Base-by-base conservation (phyloP, 2,888 invertebrate genomes). In the Limnephilus rhombicus region DNA sequence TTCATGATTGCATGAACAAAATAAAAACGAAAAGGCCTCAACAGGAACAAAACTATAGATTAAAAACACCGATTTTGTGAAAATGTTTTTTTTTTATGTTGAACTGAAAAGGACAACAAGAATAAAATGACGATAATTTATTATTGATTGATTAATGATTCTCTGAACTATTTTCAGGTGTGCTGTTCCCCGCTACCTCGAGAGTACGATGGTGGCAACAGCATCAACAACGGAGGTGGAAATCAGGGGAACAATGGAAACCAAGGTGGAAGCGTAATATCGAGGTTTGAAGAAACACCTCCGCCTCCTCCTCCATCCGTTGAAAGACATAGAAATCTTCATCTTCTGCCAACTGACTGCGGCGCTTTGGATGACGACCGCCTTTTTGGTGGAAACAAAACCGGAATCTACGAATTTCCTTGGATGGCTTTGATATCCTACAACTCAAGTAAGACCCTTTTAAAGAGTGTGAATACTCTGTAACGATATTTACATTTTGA, bases 401-500 rank as follows among this genome's bases (percentile, higher is more conserved):
- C 98, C 0, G 95, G 95, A 0, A 94, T 98, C 7, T 96, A 96
- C 81, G 97, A 98, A 94, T 97, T 97, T 95, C 98, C 98, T 0
- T 98, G 98, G 98, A 97, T 98, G 97, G 97, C 97, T 0, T 95
- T 98, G 2, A 94, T 98, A 24, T 96, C 97, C 45, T 45, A 49
- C 86, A 86, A 45, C 24, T n/a, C 24, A 29, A 29, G 86, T 86
- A 15, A 86, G 86, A 41, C 24, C n/a, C 41, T 0, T 13, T 45
- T 29, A 12, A 24, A 49, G 5, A 13, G 2, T 9, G 45, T 45
- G 11, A 18, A n/a, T 13, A 37, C 85, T 85, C 45, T 41, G 24
- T 3, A 82, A 82, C 31, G 4, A 83, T 9, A 85, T 41, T 41
- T 7, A 45, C 24, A 45, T 41, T n/a, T 18, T 45, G 41, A 13